A percentile compares a stretch with the other conserved stretches of the same genome.
phyloP scores from a whole-genome alignment of 2,797 vertebrate genomes.

The Gymnothorax javanicus region DNA sequence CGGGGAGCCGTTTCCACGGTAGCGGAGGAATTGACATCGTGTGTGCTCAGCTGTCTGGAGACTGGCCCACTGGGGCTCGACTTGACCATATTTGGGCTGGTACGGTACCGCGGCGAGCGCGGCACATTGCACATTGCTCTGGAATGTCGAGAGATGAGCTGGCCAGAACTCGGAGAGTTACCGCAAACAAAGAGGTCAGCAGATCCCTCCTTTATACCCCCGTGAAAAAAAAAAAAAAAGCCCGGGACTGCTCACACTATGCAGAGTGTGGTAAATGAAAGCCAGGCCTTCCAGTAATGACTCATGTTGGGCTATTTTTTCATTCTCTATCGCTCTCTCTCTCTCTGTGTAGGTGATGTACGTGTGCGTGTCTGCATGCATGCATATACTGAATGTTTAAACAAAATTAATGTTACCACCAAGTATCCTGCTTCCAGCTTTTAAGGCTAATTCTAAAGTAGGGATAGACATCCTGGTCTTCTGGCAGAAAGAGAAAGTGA shows the following conservation, averaged over 20 bases:
- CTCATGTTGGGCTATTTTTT: background rate
- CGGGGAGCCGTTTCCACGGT: background rate
- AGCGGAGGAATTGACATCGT: background rate
- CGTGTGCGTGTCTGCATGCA: background rate
- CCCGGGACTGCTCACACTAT: background rate
- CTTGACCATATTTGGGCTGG: conserved; percentile 8
- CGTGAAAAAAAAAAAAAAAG: background rate
- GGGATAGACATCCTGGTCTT: background rate
- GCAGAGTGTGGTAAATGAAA: background rate
- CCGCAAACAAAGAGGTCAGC: conserved; percentile 4
- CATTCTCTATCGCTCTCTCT: background rate
- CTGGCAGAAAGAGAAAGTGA: background rate
- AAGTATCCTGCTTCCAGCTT: background rate
- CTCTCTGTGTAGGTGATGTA: background rate
- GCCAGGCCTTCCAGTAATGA: background rate
- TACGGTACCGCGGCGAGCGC: background rate
- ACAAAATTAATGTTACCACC: background rate
- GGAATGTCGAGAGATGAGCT: background rate
- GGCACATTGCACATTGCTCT: background rate
- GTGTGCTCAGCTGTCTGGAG: background rate
- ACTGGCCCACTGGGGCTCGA: background rate
- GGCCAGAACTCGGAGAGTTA: background rate
- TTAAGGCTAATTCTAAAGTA: background rate
- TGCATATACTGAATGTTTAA: background rate
- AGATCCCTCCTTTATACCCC: background rate